Base-by-base conservation (phyloP, 2,797 vertebrate species). In the Clarias pachynema region DNA sequence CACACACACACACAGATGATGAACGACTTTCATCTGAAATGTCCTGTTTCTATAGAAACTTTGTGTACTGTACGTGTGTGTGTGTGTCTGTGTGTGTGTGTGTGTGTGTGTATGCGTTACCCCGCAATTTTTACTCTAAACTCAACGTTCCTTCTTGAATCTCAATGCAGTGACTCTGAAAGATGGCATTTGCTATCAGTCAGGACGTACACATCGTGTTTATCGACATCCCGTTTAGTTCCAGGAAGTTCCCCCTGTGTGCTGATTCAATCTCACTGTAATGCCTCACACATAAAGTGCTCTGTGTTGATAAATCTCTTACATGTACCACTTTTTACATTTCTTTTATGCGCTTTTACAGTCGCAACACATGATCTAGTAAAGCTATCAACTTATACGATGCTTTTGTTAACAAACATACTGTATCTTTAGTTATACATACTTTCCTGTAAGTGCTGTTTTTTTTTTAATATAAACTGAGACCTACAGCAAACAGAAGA, bases 41-140 rank as follows among this genome's bases (percentile, higher is more conserved):
- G 22, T 77, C 53, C 29, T 34, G 29, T 75, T 75, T 75, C 73
- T 57, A 75, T 57, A 75, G 49, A 75, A 75, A 75, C n/a, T 75
- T 29, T 78, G 74, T 59, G 74, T 59, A 29, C 37, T 56, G 26
- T 75, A 16, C 31, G n/a, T 75, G 15, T 31, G 49, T 56, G 44
- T 49, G 37, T 73, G 37, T n/a, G 10, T 15, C 20, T 72, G 34
- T 72, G 44, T 31, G 74, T 77, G 73, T 75, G 73, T 57, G 73
- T 57, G 44, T 74, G 44, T 56, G 72, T 74, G 49, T 2, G 7
- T 16, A 6, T 57, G 18, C 4, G 10, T 2, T 14, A 26, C 20
- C 44, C n/a, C 12, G 18, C 10, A 16, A 29, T 29, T 29, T 29
- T 56, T 26, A n/a, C 37, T 5, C 10, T 4, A n/a, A 44, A 49